These are phyloP conservation scores for Drosophila truncata DNA, from an alignment of 1,140 invertebrate genomes.

Conservation along the genomic window DNA sequence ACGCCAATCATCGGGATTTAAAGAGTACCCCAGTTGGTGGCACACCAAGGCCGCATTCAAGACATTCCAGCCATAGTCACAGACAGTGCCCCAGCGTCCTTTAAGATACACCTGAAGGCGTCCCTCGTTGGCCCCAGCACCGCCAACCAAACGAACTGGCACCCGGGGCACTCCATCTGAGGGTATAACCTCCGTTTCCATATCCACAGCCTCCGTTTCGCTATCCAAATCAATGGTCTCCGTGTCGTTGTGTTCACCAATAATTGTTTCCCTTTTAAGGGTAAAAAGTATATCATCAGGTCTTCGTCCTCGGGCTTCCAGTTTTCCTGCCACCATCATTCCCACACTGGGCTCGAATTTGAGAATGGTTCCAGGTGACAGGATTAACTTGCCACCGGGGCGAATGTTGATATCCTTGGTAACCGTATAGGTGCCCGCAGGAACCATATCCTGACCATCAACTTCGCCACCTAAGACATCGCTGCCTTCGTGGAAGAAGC, in stretches of 20 bases:
- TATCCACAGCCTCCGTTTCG: slow-evolving; percentile 85
- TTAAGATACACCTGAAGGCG: slow-evolving; percentile 92
- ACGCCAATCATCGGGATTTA: slow-evolving; percentile 97
- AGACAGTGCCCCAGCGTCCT: slow-evolving; percentile 98
- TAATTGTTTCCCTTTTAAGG: slow-evolving; percentile 90
- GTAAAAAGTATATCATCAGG: slow-evolving; percentile 92
- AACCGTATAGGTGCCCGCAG: slow-evolving; percentile 93
- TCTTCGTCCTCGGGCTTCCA: slow-evolving; percentile 92
- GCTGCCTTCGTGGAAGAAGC: slow-evolving; percentile 89
- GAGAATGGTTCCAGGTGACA: slow-evolving; percentile 94
- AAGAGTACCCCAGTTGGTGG: slow-evolving; percentile 96
- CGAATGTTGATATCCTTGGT: slow-evolving; percentile 96
- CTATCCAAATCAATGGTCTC: slow-evolving; percentile 84
- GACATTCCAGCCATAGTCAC: slow-evolving; percentile 98
- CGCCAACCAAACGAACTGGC: slow-evolving; percentile 91
- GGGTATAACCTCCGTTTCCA: slow-evolving; percentile 86
- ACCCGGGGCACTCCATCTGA: slow-evolving; percentile 87
- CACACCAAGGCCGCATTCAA: slow-evolving; percentile 96
- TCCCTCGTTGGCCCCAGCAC: slow-evolving; percentile 91
- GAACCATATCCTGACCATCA: slow-evolving; percentile 92
- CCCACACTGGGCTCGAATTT: slow-evolving; percentile 96
- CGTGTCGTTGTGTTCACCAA: slow-evolving; percentile 87
- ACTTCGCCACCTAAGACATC: slow-evolving; percentile 94
- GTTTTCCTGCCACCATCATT: slow-evolving; percentile 97
- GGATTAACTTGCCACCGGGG: slow-evolving; percentile 93